Evolutionary conservation across 2,888 invertebrate genomes (phyloP).

Genomic region (Dynastes hyllus): DNA sequence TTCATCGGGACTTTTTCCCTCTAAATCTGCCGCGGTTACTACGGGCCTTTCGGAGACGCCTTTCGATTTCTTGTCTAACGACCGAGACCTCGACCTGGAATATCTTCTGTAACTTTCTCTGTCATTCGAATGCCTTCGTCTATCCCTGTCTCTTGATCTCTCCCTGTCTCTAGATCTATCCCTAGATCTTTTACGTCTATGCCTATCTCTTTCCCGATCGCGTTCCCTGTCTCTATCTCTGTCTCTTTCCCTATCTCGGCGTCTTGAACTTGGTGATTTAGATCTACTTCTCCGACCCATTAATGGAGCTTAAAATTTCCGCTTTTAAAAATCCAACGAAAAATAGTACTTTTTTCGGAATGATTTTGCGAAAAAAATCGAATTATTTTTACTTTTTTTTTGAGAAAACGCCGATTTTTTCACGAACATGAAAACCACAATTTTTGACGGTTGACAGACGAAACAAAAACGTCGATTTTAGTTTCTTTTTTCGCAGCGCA

Average conservation of each 20-base stretch:
- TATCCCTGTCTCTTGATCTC: conserved; percentile 70
- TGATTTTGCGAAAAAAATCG: conserved; percentile 51
- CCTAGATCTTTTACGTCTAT: conserved; percentile 69
- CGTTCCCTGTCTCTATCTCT: conserved; percentile 70
- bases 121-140: conserved; percentile 64
- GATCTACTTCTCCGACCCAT: conserved; percentile 75
- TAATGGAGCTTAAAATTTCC: conserved; percentile 52
- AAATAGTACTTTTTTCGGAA: conserved; percentile 47
- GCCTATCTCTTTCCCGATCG: conserved; percentile 71
- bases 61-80: conserved; percentile 63
- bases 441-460: conserved; percentile 58
- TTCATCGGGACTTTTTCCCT: conserved; percentile 93
- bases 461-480: conserved; percentile 68
- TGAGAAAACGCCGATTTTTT: conserved; percentile 44
- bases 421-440: conserved; percentile 51
- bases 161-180: conserved; percentile 69
- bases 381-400: conserved; percentile 49
- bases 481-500: conserved; percentile 67
- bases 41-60: conserved; percentile 75
- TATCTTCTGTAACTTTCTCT: conserved; percentile 70
- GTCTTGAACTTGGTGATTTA: conserved; percentile 72
- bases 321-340: conserved; percentile 38
- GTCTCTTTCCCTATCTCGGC: conserved; percentile 72
- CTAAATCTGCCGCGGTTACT: conserved; percentile 87
- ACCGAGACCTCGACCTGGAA: conserved; percentile 66